Base-by-base conservation (phyloP, 2,113 vertebrate species). In the Asarcornis scutulata region DNA sequence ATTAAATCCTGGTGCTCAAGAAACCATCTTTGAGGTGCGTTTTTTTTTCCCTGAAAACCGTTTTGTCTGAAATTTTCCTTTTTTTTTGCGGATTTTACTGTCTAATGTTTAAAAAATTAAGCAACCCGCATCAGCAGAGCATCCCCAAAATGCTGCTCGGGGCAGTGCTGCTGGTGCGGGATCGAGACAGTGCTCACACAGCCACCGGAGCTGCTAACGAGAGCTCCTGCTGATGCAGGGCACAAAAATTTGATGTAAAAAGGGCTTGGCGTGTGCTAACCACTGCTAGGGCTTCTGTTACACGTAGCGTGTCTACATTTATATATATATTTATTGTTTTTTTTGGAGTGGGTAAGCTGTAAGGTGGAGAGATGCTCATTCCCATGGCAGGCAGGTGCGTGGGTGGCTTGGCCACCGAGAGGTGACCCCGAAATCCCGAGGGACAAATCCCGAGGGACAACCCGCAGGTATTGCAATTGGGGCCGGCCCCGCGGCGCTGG, bases 1-100 rank as follows among this genome's bases (percentile, higher is more conserved):
- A 29, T 80, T 63, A 55, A 84, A 76, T 96, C 91, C 80, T 72
- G 60, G 36, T 94, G 40, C 75, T 87, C 67, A 38, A 38, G 95
- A 71, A 91, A 95, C 56, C 44, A 59, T 92, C 55, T 93, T 56
- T 32, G 66, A 82, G 20, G 6, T 62, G 11, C 9, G 71, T 55
- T 18, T 14, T 52, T n/a, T 42, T 38, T 76, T 34, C n/a, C 3
- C 36, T 31, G 36, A 48, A 15, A 17, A 3, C 14, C 3, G 7
- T 69, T 83, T 40, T 40, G 26, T 11, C 13, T 17, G 18, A 2
- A 46, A 12, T 12, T 31, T 38, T 83, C 62, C 40, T 75, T 50
- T 53, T 26, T 2, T 14, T 29, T 26, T 48, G 9, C 48, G 11
- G 3, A 46, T 83, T 52, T 62, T 14, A 14, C n/a, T 67, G 9